phyloP scores from a whole-genome alignment of 1,140 invertebrate genomes.

The Diachasmimorpha longicaudata region DNA sequence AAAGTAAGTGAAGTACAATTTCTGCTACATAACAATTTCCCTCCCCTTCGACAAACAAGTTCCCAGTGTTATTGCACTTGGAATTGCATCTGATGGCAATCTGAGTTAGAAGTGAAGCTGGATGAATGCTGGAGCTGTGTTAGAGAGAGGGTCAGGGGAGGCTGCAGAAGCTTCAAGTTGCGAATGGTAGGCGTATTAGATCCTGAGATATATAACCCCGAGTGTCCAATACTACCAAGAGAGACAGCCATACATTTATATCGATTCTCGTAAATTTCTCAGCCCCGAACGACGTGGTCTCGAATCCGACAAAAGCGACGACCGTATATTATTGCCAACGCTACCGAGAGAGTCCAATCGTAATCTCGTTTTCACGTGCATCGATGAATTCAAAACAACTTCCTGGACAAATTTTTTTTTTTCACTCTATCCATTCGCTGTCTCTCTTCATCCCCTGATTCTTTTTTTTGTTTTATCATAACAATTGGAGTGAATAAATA shows the following conservation, averaged over 20 bases:
- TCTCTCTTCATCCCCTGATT: neutral
- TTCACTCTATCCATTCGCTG: neutral
- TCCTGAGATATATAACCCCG: neutral
- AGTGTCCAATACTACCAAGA: neutral
- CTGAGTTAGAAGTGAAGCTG: neutral
- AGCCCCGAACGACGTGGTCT: neutral
- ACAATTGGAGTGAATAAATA: neutral
- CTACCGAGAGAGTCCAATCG: neutral
- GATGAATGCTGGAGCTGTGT: neutral
- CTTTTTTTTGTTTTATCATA: neutral
- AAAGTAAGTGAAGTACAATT: no score
- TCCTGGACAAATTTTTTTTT: neutral
- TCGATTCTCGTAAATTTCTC: slow-evolving; percentile 15
- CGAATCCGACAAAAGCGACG: slow-evolving; percentile 14
- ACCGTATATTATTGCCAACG: neutral
- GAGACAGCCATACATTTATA: neutral
- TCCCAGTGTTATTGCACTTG: neutral
- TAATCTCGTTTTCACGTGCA: neutral
- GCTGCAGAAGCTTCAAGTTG: neutral
- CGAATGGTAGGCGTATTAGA: neutral
- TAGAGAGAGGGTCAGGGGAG: no score
- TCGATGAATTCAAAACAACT: slow-evolving; percentile 10
- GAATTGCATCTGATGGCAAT: neutral
- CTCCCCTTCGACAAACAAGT: neutral
- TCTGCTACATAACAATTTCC: no score